phyloP scores from a whole-genome alignment of 2,113 vertebrate species.

The Holacanthus passer region DNA sequence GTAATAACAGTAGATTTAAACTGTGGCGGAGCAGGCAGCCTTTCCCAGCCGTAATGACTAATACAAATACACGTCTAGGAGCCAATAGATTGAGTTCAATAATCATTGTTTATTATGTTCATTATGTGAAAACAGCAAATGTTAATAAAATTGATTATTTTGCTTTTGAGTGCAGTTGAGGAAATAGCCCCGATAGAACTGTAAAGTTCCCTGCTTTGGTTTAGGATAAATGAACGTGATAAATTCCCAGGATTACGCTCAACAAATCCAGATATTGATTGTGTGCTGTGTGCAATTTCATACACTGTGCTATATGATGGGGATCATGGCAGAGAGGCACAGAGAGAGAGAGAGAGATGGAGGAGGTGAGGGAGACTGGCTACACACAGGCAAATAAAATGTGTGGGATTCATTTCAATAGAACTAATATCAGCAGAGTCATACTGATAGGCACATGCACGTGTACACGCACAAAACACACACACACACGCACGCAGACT shows the following conservation, averaged over 20 bases:
- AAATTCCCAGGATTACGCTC: conserved; percentile 56
- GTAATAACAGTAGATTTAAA: conserved; percentile 79
- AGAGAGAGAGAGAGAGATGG: background rate
- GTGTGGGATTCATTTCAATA: conserved; percentile 57
- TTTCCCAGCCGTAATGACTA: conserved; percentile 59
- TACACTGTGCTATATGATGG: conserved; percentile 16
- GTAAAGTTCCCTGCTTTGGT: conserved; percentile 41
- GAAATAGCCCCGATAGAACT: conserved; percentile 24
- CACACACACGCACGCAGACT: background rate
- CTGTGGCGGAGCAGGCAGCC: conserved; percentile 62
- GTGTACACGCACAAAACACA: background rate
- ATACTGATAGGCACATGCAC: conserved; percentile 14
- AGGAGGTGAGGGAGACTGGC: conserved; percentile 27
- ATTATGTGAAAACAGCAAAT: conserved; percentile 67
- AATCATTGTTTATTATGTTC: conserved; percentile 69
- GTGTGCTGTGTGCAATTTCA: conserved; percentile 46
- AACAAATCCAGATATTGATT: conserved; percentile 58
- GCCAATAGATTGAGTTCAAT: conserved; percentile 69
- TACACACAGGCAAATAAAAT: conserved; percentile 47
- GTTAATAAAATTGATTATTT: conserved; percentile 66
- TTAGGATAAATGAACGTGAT: conserved; percentile 49
- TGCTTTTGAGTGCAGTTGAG: conserved; percentile 30
- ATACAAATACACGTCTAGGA: conserved; percentile 72
- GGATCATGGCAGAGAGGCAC: conserved; percentile 8
- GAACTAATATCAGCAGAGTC: conserved; percentile 42